Evolutionary conservation across 2,113 vertebrate genomes (phyloP).

Genomic region (Myotis yumanensis): DNA sequence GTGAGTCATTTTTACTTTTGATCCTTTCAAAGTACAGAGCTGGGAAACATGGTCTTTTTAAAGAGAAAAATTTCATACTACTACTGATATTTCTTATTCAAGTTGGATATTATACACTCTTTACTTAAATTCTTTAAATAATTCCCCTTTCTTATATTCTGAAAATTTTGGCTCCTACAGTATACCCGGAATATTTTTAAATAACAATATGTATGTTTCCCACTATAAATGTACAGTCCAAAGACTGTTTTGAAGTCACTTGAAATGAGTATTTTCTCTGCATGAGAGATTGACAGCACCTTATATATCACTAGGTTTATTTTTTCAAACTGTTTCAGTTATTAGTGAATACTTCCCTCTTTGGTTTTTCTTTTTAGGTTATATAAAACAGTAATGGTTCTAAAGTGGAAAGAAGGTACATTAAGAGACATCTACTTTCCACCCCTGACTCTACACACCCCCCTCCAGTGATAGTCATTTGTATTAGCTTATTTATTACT

Average conservation of each 20-base stretch:
- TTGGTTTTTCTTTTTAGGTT: background rate
- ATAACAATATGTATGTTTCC: conserved; percentile 25
- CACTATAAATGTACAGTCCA: background rate
- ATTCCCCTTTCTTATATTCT: background rate
- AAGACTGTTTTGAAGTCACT: background rate
- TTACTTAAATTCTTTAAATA: background rate
- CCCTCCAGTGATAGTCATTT: background rate
- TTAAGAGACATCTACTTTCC: background rate
- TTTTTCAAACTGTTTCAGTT: background rate
- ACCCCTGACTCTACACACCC: background rate
- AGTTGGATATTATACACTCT: background rate
- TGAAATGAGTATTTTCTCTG: background rate
- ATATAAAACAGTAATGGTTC: background rate
- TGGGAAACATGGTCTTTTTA: background rate
- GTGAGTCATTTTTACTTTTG: background rate
- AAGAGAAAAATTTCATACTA: background rate
- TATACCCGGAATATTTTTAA: background rate
- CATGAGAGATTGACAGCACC: background rate
- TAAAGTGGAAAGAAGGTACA: background rate
- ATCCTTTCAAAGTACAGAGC: background rate
- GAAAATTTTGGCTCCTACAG: background rate
- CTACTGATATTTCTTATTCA: background rate
- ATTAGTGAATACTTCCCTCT: background rate
- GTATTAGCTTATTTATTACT: background rate
- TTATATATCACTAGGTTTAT: background rate